These are phyloP conservation scores for Tetrapedia diversipes DNA, from an alignment of 2,888 invertebrate species.

Conservation along the genomic window DNA sequence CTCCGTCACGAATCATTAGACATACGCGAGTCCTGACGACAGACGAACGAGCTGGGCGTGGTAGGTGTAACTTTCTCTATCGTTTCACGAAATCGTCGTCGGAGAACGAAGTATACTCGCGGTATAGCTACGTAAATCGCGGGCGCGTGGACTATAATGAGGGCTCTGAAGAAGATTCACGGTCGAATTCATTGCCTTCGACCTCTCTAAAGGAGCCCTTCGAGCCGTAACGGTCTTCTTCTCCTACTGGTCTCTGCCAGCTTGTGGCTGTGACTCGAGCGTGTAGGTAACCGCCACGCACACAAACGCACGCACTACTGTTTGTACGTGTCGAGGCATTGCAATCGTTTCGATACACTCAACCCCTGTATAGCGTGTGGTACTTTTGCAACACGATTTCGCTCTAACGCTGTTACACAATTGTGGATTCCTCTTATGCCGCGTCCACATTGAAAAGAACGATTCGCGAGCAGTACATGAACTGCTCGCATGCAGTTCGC, in stretches of 20 bases:
- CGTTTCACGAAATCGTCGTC: slow-evolving; percentile 34
- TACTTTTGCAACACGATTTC: no score
- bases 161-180: slow-evolving; percentile 68
- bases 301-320: no score
- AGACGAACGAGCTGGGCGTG: slow-evolving; percentile 37
- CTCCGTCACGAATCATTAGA: slow-evolving; percentile 33
- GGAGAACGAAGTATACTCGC: slow-evolving; percentile 1
- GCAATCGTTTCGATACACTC: no score
- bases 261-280: no score
- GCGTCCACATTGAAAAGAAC: no score
- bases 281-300: no score
- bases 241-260: slow-evolving; percentile 25
- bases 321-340: background rate
- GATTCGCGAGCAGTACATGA: no score
- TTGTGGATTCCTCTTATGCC: no score
- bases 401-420: no score
- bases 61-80: slow-evolving; percentile 39
- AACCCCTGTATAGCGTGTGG: no score
- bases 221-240: slow-evolving; percentile 53
- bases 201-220: slow-evolving; percentile 56
- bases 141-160: slow-evolving; percentile 60
- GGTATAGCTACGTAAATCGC: slow-evolving; percentile 32
- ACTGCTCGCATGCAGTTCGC: no score
- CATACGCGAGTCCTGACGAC: slow-evolving; percentile 7
- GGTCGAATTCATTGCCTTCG: slow-evolving; percentile 68